Percentiles rank a stretch among this genome's conserved stretches.
phyloP scores from a whole-genome alignment of 2,797 vertebrate genomes.

The Thamnophis elegans region DNA sequence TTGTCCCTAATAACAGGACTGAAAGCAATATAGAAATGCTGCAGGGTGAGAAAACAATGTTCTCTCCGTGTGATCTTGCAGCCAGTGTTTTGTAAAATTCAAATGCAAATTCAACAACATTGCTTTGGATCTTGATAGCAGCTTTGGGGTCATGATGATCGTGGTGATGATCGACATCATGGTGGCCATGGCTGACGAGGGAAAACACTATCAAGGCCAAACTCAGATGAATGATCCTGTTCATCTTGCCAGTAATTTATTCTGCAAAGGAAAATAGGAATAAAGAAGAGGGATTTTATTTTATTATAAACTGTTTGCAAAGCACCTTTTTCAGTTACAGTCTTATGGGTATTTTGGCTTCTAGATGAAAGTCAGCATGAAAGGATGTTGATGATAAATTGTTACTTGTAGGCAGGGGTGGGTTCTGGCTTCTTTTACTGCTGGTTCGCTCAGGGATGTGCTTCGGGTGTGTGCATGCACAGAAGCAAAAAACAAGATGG shows the following conservation, averaged over 20 bases:
- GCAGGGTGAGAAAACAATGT: constrained; percentile 84
- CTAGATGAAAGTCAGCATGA: background rate
- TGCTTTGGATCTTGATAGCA: constrained; percentile 54
- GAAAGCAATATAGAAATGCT: constrained; percentile 76
- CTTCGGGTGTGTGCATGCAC: too few species aligned
- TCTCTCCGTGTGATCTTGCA: constrained; percentile 63
- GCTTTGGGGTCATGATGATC: background rate
- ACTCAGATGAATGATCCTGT: constrained; percentile 28
- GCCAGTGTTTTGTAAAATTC: constrained; percentile 75
- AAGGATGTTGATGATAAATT: background rate
- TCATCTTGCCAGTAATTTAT: constrained; percentile 51
- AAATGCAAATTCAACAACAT: constrained; percentile 77
- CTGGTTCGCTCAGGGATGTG: too few species aligned
- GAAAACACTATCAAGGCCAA: constrained; percentile 48
- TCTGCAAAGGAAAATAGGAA: constrained; percentile 27
- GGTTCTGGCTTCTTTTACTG: too few species aligned
- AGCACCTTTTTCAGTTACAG: background rate
- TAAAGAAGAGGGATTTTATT: constrained; percentile 39
- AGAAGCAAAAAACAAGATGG: too few species aligned
- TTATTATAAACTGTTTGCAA: background rate
- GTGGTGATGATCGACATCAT: background rate
- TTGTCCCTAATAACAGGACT: constrained; percentile 77
- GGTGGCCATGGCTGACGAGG: constrained; percentile 9
- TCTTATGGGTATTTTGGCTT: background rate
- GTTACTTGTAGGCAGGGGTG: background rate